A percentile compares a stretch with the other conserved stretches of the same genome.
Conservation (phyloP, 1,140 invertebrate genomes). For the Eriosoma lanigerum region DNA sequence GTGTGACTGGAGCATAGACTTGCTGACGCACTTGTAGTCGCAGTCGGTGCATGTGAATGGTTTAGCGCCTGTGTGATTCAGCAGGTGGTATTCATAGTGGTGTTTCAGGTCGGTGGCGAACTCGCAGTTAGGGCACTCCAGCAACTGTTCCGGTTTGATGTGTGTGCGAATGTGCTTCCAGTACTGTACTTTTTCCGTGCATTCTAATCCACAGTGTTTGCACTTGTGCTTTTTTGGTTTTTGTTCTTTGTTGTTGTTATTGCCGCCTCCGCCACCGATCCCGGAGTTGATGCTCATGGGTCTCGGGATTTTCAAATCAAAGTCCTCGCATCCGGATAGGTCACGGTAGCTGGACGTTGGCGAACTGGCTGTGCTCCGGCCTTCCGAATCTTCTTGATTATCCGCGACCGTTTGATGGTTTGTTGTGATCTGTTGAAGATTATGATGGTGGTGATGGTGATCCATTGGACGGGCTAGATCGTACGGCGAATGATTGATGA, state of each 20-base stretch:
- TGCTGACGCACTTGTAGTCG: constrained; percentile 93
- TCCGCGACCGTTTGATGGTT: background rate
- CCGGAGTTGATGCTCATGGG: too few relatives aligned
- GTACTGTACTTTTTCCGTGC: constrained; percentile 85
- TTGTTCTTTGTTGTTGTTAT: constrained; percentile 38
- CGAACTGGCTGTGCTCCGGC: constrained; percentile 29
- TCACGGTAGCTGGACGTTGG: constrained; percentile 39
- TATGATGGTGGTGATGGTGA: background rate
- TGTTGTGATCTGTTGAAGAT: background rate
- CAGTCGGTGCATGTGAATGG: constrained; percentile 95
- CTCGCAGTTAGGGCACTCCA: constrained; percentile 88
- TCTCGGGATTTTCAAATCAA: constrained; percentile 38
- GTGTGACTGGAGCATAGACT: constrained; percentile 99
- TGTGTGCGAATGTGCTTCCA: constrained; percentile 89
- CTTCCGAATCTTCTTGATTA: constrained; percentile 41
- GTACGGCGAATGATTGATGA: constrained; percentile 23
- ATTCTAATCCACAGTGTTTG: constrained; percentile 85
- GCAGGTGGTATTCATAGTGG: constrained; percentile 94
- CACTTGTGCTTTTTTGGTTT: constrained; percentile 61
- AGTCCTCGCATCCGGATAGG: constrained; percentile 37
- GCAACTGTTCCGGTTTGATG: constrained; percentile 88
- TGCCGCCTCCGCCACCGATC: background rate
- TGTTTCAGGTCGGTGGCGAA: constrained; percentile 99
- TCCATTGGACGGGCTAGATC: constrained; percentile 15
- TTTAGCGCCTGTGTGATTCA: constrained; percentile 94